Evolutionary conservation across 2,113 vertebrate genomes (phyloP).

Genomic region (Rattus rattus): DNA sequence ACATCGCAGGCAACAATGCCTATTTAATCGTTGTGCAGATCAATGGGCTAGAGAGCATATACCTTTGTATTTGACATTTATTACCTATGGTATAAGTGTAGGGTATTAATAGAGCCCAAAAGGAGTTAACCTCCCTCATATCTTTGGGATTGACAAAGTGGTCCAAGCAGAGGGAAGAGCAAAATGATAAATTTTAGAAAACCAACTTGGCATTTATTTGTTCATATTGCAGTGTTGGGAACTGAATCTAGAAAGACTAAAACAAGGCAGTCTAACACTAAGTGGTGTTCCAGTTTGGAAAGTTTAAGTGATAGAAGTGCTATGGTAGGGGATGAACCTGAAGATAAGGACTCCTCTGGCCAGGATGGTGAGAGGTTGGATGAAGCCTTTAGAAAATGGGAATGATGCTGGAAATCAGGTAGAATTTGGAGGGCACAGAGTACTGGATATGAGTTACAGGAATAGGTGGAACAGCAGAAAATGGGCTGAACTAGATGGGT

Average conservation of each 20-base stretch:
- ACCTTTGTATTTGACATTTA: not conserved
- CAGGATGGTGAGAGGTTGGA: not conserved
- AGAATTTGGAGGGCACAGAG: not conserved
- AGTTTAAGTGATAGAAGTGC: not conserved
- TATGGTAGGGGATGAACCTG: not conserved
- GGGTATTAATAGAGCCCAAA: not conserved
- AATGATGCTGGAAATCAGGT: not conserved
- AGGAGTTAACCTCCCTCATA: not conserved
- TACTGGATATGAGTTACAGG: too few species aligned
- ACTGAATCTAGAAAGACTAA: not conserved
- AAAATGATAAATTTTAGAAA: not conserved
- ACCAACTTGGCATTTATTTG: not conserved
- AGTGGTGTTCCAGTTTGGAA: not conserved
- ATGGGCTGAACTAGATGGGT: not conserved
- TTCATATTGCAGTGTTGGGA: not conserved
- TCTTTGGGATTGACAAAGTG: not conserved
- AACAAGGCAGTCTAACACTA: too few species aligned
- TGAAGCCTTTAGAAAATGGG: not conserved
- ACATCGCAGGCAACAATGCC: not conserved
- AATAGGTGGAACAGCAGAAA: too few species aligned
- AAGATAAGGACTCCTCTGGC: not conserved
- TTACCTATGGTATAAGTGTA: not conserved
- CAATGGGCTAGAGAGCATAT: not conserved
- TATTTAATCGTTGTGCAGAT: not conserved
- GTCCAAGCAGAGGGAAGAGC: not conserved